Conservation (phyloP, 2,113 vertebrate genomes). For the Mugil cephalus region DNA sequence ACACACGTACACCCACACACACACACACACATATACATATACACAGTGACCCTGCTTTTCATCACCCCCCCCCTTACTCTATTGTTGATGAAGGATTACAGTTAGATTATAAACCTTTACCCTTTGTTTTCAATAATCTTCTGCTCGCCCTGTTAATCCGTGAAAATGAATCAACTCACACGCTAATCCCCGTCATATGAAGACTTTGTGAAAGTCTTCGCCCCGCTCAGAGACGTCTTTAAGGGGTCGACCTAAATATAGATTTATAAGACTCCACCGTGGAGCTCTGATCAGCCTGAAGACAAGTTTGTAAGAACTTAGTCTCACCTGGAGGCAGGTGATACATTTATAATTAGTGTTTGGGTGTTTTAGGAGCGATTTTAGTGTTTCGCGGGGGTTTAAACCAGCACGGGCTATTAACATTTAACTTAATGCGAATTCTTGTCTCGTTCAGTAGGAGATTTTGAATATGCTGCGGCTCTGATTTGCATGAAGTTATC, state of each 20-base stretch:
- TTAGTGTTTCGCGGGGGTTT: slow-evolving; percentile 24
- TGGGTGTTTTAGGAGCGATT: slow-evolving; percentile 3
- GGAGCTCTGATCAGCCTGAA: slow-evolving; percentile 18
- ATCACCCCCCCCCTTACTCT: slow-evolving; percentile 25
- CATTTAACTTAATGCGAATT: slow-evolving; percentile 19
- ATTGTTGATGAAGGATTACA: slow-evolving; percentile 67
- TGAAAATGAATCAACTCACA: slow-evolving; percentile 63
- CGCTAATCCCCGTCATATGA: slow-evolving; percentile 49
- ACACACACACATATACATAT: slow-evolving; percentile 11
- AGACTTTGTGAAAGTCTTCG: slow-evolving; percentile 26
- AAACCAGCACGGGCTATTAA: not conserved
- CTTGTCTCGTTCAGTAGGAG: slow-evolving; percentile 14
- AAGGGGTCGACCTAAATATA: slow-evolving; percentile 4
- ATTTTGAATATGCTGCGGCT: slow-evolving; percentile 14
- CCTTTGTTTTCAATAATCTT: slow-evolving; percentile 73
- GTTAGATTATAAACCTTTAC: slow-evolving; percentile 61
- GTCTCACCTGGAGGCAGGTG: slow-evolving; percentile 27
- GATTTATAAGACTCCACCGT: slow-evolving; percentile 35
- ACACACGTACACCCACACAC: not conserved
- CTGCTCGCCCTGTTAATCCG: slow-evolving; percentile 63
- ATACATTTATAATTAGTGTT: slow-evolving; percentile 42
- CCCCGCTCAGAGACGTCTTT: slow-evolving; percentile 36
- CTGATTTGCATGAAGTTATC: not conserved
- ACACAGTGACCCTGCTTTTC: slow-evolving; percentile 34
- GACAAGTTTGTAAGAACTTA: slow-evolving; percentile 24